Percentiles rank a stretch among this genome's conserved stretches.
Conservation (phyloP, 2,888 invertebrate species). For the Drosophila pseudotakahashii region DNA sequence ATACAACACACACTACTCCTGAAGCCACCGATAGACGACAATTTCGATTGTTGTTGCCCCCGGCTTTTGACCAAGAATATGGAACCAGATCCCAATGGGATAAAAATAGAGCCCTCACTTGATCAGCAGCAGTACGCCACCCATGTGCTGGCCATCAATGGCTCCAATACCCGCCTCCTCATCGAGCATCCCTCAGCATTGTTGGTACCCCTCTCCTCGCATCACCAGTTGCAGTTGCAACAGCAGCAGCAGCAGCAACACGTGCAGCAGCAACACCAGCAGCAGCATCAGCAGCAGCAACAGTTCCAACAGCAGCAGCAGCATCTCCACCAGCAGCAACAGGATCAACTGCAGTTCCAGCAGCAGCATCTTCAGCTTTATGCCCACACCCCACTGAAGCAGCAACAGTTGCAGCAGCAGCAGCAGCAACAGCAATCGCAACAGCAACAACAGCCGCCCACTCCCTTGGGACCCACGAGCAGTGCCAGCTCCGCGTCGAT, state of each 20-base stretch:
- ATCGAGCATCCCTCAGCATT: slow-evolving; percentile 83
- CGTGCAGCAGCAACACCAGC: slow-evolving; percentile 68
- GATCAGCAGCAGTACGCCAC: slow-evolving; percentile 83
- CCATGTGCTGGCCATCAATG: slow-evolving; percentile 83
- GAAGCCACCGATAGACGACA: slow-evolving; percentile 57
- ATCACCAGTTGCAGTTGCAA: slow-evolving; percentile 63
- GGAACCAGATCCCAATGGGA: slow-evolving; percentile 84
- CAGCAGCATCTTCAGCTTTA: slow-evolving; percentile 56
- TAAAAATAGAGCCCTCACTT: slow-evolving; percentile 84
- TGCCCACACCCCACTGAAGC: slow-evolving; percentile 65
- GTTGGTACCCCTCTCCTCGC: slow-evolving; percentile 81
- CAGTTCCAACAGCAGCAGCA: slow-evolving; percentile 76
- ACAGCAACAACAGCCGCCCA: slow-evolving; percentile 21
- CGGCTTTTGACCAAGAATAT: slow-evolving; percentile 82
- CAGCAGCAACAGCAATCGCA: slow-evolving; percentile 61
- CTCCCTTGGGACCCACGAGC: slow-evolving; percentile 65
- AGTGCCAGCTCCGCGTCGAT: slow-evolving; percentile 45
- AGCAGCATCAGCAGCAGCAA: slow-evolving; percentile 62
- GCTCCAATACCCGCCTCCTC: slow-evolving; percentile 83
- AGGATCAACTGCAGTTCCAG: slow-evolving; percentile 76
- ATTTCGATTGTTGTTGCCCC: slow-evolving; percentile 75
- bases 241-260: slow-evolving; percentile 77
- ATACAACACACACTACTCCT: not conserved
- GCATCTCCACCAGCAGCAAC: slow-evolving; percentile 50
- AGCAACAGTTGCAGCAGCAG: slow-evolving; percentile 47